A percentile compares a stretch with the other conserved stretches of the same genome.
Conservation (phyloP, 2,113 vertebrate genomes). For the Electrona antarctica region DNA sequence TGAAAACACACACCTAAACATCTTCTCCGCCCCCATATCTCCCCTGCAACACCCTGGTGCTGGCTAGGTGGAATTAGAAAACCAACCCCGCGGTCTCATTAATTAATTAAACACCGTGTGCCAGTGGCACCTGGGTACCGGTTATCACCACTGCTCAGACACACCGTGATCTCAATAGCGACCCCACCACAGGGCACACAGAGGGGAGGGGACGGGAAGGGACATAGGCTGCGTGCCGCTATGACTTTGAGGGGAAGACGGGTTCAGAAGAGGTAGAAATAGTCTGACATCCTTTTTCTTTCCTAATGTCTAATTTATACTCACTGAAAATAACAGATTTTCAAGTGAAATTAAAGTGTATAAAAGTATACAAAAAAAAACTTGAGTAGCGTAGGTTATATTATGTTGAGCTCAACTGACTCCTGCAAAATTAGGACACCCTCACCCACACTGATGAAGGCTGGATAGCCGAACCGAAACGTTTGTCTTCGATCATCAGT, state of each 20-base stretch:
- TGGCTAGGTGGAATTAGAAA: slow-evolving; percentile 75
- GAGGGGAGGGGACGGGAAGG: slow-evolving; percentile 1
- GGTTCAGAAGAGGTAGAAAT: slow-evolving; percentile 10
- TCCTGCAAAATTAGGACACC: slow-evolving; percentile 38
- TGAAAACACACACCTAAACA: slow-evolving; percentile 73
- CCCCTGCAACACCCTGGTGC: slow-evolving; percentile 50
- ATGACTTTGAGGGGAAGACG: slow-evolving; percentile 54
- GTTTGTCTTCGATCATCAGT: too few species aligned
- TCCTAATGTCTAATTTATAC: too few species aligned
- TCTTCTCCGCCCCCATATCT: slow-evolving; percentile 61
- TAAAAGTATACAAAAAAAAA: too few species aligned
- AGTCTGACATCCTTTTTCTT: too few species aligned
- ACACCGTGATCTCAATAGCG: slow-evolving; percentile 73
- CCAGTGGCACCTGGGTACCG: slow-evolving; percentile 75
- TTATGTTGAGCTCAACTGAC: too few species aligned
- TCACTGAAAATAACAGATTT: too few species aligned
- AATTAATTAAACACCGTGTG: slow-evolving; percentile 77
- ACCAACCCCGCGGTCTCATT: slow-evolving; percentile 79
- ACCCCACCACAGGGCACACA: slow-evolving; percentile 71
- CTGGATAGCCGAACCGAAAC: too few species aligned
- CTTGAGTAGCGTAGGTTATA: too few species aligned
- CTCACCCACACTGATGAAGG: not conserved
- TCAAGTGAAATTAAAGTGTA: too few species aligned
- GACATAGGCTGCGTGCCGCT: not conserved
- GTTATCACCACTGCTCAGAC: slow-evolving; percentile 79